Base-by-base conservation (phyloP, 2,888 invertebrate genomes). In the Eulithis testata region DNA sequence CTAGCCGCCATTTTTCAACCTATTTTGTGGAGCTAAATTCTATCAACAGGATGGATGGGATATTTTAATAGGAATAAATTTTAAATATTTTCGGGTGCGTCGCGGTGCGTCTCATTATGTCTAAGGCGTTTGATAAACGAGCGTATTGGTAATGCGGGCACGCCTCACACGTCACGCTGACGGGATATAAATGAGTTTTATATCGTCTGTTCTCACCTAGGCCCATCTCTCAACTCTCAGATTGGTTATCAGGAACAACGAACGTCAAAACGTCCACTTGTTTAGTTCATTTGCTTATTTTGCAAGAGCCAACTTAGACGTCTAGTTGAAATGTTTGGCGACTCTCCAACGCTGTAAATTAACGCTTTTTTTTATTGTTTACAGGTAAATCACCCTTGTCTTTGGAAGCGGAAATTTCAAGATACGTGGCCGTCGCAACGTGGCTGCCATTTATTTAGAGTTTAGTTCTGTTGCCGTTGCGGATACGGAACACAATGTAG, bases 161-260 rank as follows among this genome's bases (percentile, higher is more conserved):
- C 89, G 89, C 88, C 85, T 85, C 84, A 82, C 85, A 83, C 85
- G 89, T 89, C 90, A 87, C 81, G 77, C 80, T 88, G 91, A 89
- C 89, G 84, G 87, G 85, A 86, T 88, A 91, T 91, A 91, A 91
- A 92, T 91, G 89, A 88, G 86, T 87, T 90, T 90, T 89, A 90
- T 89, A 90, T 89, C 86, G 88, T 91, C 89, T 88, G 88, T 89
- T 87, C 86, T 81, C 89, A 90, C 91, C 89, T 90, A 86, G 87
- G 85, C 86, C 86, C 85, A 86, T 88, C 87, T 86, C 83, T 85
- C 86, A 83, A 75, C 81, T 81, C 76, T 80, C 79, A 81, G 84
- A 87, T 88, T 85, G 84, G 85, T 83, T 86, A 87, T 85, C 87
- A 86, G 83, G 83, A 87, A 85, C 81, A 80, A 78, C 78, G 78